These are phyloP conservation scores for Eulemur mongoz DNA, from an alignment of 2,797 vertebrate genomes.

Conservation along the genomic window DNA sequence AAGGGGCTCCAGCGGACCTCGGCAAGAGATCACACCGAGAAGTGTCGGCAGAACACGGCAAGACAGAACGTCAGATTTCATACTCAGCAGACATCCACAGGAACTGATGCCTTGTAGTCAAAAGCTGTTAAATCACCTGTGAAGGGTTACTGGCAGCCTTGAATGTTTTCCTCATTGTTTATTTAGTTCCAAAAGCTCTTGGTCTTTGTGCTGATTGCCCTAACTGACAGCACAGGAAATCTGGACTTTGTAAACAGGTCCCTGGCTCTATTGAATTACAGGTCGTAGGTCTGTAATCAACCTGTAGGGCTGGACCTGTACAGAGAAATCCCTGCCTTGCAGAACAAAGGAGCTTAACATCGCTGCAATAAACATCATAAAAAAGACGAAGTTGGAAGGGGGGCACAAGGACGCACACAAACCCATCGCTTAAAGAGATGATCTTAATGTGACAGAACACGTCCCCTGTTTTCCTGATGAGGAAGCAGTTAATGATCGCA, in stretches of 20 bases:
- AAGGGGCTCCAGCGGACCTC: constrained; percentile 68
- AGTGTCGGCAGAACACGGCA: constrained; percentile 81
- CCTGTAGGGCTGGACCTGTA: constrained; percentile 80
- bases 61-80: constrained; percentile 87
- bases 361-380: constrained; percentile 75
- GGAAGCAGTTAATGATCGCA: neutral
- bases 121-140: constrained; percentile 86
- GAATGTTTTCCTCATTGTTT: constrained; percentile 87
- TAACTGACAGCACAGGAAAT: constrained; percentile 88
- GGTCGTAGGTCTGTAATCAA: constrained; percentile 85
- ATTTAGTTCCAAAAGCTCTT: constrained; percentile 87
- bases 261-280: constrained; percentile 85
- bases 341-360: constrained; percentile 78
- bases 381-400: constrained; percentile 70
- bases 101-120: constrained; percentile 86
- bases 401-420: constrained; percentile 16
- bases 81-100: constrained; percentile 83
- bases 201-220: constrained; percentile 86
- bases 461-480: neutral
- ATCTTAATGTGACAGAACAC: neutral
- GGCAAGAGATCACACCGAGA: constrained; percentile 72
- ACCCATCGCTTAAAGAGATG: constrained; percentile 54
- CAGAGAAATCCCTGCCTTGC: constrained; percentile 64
- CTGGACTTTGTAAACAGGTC: constrained; percentile 86
- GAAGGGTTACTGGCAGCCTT: constrained; percentile 87